Evolutionary conservation across 2,797 vertebrate species (phyloP), one percentile per base, ranked within the genome.

Genomic region (Diplodus puntazzo): DNA sequence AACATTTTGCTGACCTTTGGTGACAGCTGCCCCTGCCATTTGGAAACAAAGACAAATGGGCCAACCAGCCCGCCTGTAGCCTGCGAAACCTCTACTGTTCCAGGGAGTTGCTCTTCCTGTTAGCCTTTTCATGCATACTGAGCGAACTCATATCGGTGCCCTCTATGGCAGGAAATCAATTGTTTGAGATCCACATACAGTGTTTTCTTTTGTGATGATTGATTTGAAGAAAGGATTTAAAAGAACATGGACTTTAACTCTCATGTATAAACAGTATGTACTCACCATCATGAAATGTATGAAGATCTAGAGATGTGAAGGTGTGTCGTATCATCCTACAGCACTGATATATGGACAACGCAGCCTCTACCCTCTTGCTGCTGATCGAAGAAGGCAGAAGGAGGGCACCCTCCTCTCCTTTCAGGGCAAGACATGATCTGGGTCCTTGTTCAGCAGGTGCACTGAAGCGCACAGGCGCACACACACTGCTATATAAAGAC

Each of bases 1-100:
- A 92, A 87, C 92, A 91, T 93, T 93, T 92, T 82, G 79, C 89
- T 94, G 93, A 94, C 94, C 94, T 94, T 94, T 92, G 84, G 80
- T 67, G 87, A 77, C 92, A 92, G 90, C 92, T 92, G 92, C 89
- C 81, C 69, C 79, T 85, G 87, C 89, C 88, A 86, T 91, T 92
- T 90, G 86, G 72, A 92, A 86, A 94, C 92, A 92, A 93, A 92
- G 91, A 88, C 90, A 90, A 92, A 92, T 88, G 85, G 34, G 84
- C 70, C 14, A 39, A 77, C 50, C 80, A 49, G 66, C 23, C 63
- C 4, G 73, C 12, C 74, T 73, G 67, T 27, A 78, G 80, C 80
- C 75, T 68, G 63, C 58, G 42, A 34, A 82, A 48, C 30, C 74
- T 70, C 75, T 25, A 13, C 81, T 65, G 68, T 25, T 81, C 63